Base-by-base conservation (phyloP, 2,888 invertebrate species). In the Chymomyza caudatula region DNA sequence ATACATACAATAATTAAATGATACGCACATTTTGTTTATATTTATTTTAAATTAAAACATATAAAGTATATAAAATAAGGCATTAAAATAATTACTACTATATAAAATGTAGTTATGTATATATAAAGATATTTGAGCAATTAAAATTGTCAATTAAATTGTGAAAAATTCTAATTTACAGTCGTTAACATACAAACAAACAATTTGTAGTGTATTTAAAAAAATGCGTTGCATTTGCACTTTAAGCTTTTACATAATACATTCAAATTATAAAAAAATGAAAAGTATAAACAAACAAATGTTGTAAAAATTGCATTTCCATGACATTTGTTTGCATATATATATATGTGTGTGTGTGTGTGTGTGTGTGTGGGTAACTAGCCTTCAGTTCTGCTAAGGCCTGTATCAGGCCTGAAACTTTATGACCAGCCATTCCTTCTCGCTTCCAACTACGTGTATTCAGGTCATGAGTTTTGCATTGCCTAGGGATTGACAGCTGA, bases 31-130 rank as follows among this genome's bases (percentile, higher is more conserved):
- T 74, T 64, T 69, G 51, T 61, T 66, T 59, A 60, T 60, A 60
- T 63, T 69, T 66, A 82, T 72, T 79, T 80, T 67, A 69, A 78
- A 74, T 66, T 63, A 67, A 74, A 65, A 52, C 47, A 67, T 79
- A 71, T 77, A 76, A 73, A 67, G 60, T 64, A 53, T 55, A 63
- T 67, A 71, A 53, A 69, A 67, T 53, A 67, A 75, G 72, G 43
- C 64, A 57, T 68, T 63, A 63, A 66, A 70, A 68, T 49, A 44
- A 59, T 71, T 69, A 63, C 63, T 53, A 53, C 55, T 58, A 17
- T 55, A 66, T 37, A 11, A 37, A 37, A 37, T 55, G 62, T 65
- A 53, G n/a, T 54, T 73, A 37, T 54, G 42, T 22, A 17, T 4
- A 20, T 4, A 20, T 47, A 37, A 37, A 23, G 15, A 44, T 54